Base-by-base conservation (phyloP, 2,113 vertebrate species). In the Diadophis punctatus region DNA sequence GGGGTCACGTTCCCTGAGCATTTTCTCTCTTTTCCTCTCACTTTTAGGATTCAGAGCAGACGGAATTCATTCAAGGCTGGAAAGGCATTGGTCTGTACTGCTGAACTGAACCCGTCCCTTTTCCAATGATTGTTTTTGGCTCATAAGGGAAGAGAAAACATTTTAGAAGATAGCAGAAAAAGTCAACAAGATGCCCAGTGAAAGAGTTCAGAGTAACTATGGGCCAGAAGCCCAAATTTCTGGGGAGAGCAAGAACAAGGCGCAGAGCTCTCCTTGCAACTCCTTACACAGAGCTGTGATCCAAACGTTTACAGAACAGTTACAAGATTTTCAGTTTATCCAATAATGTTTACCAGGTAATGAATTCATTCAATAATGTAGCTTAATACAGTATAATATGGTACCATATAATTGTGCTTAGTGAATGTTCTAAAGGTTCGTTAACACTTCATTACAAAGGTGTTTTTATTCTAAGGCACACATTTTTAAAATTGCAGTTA, bases 201-300 rank as follows among this genome's bases (percentile, higher is more conserved):
- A 97, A 58, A 92, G 90, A 91, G 95, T 95, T 25, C 96, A 96
- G 63, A 96, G 88, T 87, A 94, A 93, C 91, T 90, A 92, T 0
- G 90, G 91, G 87, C 95, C 97, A 95, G 97, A 98, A 90, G 97
- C 97, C 86, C 87, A 93, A 0, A 8, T 89, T 53, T 94, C 93
- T 11, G 94, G 90, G 7, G 96, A 97, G 91, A 94, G 89, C 74
- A 97, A 96, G 16, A 89, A 90, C 74, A 97, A 95, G 94, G 95
- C 94, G 22, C 95, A 97, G 18, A 98, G 97, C 53, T 95, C 97
- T 90, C 86, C 43, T 25, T 92, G 52, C 0, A 63, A 97, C 87
- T 96, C 97, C 39, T 51, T 97, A 94, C 97, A 96, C 93, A 98
- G 96, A 93, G 96, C 96, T 9, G 91, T 97, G 93, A 34, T 34